Evolutionary conservation across 2,113 vertebrate species (phyloP), one percentile per base, ranked within the genome.

Genomic region (Struthio camelus): DNA sequence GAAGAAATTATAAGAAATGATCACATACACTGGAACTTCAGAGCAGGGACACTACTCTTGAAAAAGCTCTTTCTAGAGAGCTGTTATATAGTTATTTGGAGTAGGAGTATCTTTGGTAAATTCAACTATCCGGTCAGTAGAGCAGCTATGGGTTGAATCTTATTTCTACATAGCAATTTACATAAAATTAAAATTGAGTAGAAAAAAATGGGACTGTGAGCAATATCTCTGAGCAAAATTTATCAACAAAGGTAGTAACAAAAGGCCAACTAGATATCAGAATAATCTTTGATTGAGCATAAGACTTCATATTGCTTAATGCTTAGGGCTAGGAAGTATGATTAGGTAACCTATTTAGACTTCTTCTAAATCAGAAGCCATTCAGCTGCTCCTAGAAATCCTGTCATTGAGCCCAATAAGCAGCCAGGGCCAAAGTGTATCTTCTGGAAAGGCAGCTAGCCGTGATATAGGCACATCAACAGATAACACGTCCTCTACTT

Each of bases 351-450:
- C 34, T 64, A 38, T 36, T 36, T 64, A 23, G n/a, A 64, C 38
- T 23, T 64, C 20, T 36, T 64, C 34, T 64, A 64, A 24, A 24
- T 25, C 61, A 64, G 7, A 34, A 23, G 25, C n/a, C 61, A 64
- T 64, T 64, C 23, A 38, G 38, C 13, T 64, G n/a, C 61, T 36
- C n/a, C 61, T 14, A 38, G n/a, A 14, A 8, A 64, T 34, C 11
- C n/a, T 24, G 5, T 10, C 6, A 9, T 1, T 25, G 32, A 44
- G 50, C 70, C 24, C 70, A 50, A 0, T 44, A 32, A 77, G 44
- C 17, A 46, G 44, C 44, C 44, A 66, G 20, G n/a, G n/a, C 16
- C 69, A 15, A 6, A 8, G 14, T 3, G 4, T 3, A 0, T 48
- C 71, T 46, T 20, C 28, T 14, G 59, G 62, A 85, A 67, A 44